Evolutionary conservation across 1,140 invertebrate genomes (phyloP), one percentile per base, ranked within the genome.

Genomic region (Rhagoletis pomonella): DNA sequence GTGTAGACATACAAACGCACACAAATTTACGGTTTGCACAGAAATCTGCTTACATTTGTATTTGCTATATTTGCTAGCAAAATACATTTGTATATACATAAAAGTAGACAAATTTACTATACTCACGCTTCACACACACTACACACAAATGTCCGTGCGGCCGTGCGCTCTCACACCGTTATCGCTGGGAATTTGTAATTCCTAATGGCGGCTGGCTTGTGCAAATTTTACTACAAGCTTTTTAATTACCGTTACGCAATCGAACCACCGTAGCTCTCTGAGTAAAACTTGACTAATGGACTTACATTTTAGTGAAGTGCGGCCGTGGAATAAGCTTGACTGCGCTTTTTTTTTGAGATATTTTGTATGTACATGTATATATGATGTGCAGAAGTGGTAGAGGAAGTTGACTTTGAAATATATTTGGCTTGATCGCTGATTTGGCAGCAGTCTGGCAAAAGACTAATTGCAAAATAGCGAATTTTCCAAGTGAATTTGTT

Each of bases 401-500:
- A 14, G 69, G 14, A 3, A 6, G 10, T 29, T 12, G 12, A 39
- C 2, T 42, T 5, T 6, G 44, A 14, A 19, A 19, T 9, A 9
- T 3, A 55, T 14, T 62, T 14, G 6, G 17, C 44, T 62, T 62
- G 60, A 62, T n/a, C 7, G n/a, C 39, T 29, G 42, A 69, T 69
- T n/a, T 69, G 44, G 44, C 39, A 9, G 9, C 29, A 2, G 47
- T n/a, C 50, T 50, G 47, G 47, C 73, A 55, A 4, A 6, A 81
- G 73, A 81, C 73, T 81, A 81, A 81, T 81, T 81, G 47, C 44
- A 81, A 81, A 29, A 81, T 81, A 81, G 47, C 47, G 73, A 81
- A 81, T 81, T 81, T 81, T 81, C 73, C 73, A 81, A 58, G 47
- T 81, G 73, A 81, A 55, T 81, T 81, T 81, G 47, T 81, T 81